Evolutionary conservation across 2,888 invertebrate species (phyloP).

Genomic region (Dryadula phaetusa): DNA sequence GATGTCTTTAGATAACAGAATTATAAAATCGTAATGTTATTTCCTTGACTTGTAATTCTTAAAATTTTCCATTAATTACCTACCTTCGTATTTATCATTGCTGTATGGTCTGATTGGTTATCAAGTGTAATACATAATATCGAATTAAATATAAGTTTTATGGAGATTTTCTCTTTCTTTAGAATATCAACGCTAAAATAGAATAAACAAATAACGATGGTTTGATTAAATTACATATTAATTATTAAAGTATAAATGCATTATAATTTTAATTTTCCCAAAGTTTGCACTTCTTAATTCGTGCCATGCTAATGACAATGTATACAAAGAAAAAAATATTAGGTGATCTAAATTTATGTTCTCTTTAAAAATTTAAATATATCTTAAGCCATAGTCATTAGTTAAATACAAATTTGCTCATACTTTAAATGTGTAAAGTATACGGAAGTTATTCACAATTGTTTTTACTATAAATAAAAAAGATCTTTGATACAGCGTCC

Average conservation of each 20-base stretch:
- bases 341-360: too few relatives aligned
- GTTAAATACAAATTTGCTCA: background rate
- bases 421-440: background rate
- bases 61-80: slow-evolving; percentile 27
- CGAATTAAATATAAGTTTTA: background rate
- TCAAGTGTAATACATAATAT: background rate
- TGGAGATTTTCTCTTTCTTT: background rate
- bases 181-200: too few relatives aligned
- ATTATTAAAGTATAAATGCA: too few relatives aligned
- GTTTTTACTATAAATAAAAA: slow-evolving; percentile 22
- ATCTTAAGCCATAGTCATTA: too few relatives aligned
- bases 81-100: background rate
- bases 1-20: slow-evolving; percentile 30
- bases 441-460: slow-evolving; percentile 10
- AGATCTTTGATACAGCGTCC: slow-evolving; percentile 4
- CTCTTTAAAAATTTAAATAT: too few relatives aligned
- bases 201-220: too few relatives aligned
- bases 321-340: background rate
- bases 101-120: background rate
- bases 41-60: slow-evolving; percentile 15
- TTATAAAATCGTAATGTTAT: slow-evolving; percentile 20
- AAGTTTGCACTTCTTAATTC: background rate
- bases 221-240: too few relatives aligned
- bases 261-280: background rate
- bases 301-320: background rate